Percentiles rank a stretch among this genome's conserved stretches.
These are phyloP conservation scores for Helicoverpa assulta DNA, from an alignment of 2,888 invertebrate species.

Conservation along the genomic window DNA sequence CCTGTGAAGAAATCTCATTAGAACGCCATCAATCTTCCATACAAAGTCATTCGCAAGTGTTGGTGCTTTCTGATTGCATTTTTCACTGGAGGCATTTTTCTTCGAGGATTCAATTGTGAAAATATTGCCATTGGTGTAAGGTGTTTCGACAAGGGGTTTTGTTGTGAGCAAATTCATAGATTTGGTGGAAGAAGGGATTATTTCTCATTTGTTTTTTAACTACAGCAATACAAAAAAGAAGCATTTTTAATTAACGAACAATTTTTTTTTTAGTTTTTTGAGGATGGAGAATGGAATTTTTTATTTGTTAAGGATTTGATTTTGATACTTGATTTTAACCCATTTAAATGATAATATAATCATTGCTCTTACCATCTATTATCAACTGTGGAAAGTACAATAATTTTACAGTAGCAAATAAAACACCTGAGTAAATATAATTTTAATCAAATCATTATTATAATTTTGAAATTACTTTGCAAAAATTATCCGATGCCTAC, in stretches of 20 bases:
- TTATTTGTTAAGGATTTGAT: too few species aligned
- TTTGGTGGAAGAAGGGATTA: not conserved
- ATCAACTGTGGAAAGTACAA: too few species aligned
- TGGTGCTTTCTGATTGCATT: constrained; percentile 59
- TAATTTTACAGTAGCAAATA: too few species aligned
- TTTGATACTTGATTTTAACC: too few species aligned
- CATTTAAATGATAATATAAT: too few species aligned
- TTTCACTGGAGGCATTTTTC: constrained; percentile 48
- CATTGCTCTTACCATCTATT: too few species aligned
- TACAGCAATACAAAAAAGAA: too few species aligned
- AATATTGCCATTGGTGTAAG: constrained; percentile 30
- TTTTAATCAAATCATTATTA: not conserved
- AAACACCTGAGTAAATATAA: too few species aligned
- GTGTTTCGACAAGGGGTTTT: constrained; percentile 10
- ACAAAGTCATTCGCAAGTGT: constrained; percentile 59
- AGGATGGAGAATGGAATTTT: too few species aligned
- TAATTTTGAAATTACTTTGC: constrained; percentile 25
- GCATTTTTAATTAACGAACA: too few species aligned
- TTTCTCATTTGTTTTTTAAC: not conserved
- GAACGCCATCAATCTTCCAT: constrained; percentile 60
- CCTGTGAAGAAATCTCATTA: constrained; percentile 58
- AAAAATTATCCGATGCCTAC: constrained; percentile 22
- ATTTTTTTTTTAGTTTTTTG: too few species aligned
- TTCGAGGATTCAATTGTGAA: constrained; percentile 34
- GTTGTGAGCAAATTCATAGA: not conserved